Evolutionary conservation across 2,113 vertebrate genomes (phyloP).

Genomic region (Polypterus senegalus): DNA sequence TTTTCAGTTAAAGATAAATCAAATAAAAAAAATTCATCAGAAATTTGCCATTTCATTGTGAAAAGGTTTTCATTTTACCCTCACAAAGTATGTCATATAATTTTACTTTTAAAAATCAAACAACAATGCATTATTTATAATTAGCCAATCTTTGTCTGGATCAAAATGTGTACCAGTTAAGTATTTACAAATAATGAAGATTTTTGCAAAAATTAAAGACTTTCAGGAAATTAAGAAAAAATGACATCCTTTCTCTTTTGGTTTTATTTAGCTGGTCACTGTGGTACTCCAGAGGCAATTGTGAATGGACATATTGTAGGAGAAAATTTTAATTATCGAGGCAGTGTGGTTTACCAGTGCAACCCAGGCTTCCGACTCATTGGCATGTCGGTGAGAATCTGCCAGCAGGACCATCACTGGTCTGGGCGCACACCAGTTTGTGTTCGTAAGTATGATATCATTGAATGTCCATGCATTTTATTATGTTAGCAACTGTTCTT

Average conservation of each 20-base stretch:
- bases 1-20: no score
- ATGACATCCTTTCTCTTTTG: not conserved
- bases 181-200: no score
- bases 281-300: slow-evolving; percentile 77
- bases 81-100: no score
- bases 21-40: no score
- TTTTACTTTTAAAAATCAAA: no score
- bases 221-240: not conserved
- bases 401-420: slow-evolving; percentile 94
- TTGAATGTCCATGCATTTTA: not conserved
- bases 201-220: no score
- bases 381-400: slow-evolving; percentile 89
- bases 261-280: slow-evolving; percentile 67
- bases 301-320: slow-evolving; percentile 90
- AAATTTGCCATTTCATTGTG: no score
- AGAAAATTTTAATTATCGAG: slow-evolving; percentile 90
- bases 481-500: not conserved
- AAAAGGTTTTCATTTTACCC: no score
- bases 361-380: slow-evolving; percentile 87
- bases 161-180: no score
- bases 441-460: slow-evolving; percentile 74
- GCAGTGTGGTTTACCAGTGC: slow-evolving; percentile 94
- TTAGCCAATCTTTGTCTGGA: no score
- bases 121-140: no score
- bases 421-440: slow-evolving; percentile 87